Evolutionary conservation across 2,797 vertebrate genomes (phyloP).

Genomic region (Ambastaia sidthimunki): DNA sequence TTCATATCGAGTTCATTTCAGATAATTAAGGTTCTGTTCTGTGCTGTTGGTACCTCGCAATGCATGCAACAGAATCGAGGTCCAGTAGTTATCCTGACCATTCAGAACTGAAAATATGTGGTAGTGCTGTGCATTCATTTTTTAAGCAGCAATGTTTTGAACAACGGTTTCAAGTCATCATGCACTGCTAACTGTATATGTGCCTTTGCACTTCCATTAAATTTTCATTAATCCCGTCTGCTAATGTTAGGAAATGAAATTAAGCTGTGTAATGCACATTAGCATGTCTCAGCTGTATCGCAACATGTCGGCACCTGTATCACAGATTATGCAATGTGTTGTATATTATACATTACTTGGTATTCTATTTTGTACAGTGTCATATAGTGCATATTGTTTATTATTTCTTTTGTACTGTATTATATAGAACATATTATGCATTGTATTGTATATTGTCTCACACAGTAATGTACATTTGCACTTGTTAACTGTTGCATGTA

Average conservation of each 20-base stretch:
- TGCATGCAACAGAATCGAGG: constrained; percentile 1
- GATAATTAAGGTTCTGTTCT: constrained; percentile 35
- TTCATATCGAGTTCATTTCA: constrained; percentile 33
- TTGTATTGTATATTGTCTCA: not conserved
- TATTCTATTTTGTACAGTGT: not conserved
- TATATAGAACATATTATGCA: not conserved
- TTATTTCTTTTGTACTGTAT: not conserved
- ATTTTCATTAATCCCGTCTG: no score
- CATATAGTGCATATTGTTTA: not conserved
- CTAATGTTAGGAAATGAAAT: constrained; percentile 10
- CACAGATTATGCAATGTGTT: no score
- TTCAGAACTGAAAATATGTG: not conserved
- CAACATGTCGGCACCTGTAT: no score
- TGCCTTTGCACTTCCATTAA: constrained; percentile 11
- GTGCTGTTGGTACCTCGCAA: not conserved
- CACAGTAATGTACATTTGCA: no score
- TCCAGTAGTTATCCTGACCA: not conserved
- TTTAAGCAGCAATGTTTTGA: constrained; percentile 37
- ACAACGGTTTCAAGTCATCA: constrained; percentile 48
- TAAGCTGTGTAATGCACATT: not conserved
- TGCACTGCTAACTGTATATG: constrained; percentile 44
- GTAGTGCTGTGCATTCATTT: not conserved
- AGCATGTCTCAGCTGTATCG: no score
- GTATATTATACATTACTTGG: not conserved
- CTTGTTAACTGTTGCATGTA: no score